A percentile compares a stretch with the other conserved stretches of the same genome.
Conservation (phyloP, 1,140 invertebrate species). For the Procambarus clarkii region DNA sequence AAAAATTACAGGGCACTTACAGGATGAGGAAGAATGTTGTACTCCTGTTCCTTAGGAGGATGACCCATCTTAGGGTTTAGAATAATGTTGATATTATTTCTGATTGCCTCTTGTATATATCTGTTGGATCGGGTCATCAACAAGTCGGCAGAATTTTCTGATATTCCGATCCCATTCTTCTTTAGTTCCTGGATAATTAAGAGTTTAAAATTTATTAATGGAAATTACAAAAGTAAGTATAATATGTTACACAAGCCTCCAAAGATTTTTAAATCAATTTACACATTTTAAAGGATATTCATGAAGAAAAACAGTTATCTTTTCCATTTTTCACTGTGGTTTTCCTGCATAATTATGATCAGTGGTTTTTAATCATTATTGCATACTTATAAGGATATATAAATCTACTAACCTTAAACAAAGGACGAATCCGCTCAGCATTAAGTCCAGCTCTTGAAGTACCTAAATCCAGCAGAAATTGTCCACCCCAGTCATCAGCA, state of each 20-base stretch:
- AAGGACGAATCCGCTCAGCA: conserved; percentile 22
- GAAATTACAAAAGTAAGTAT: too few relatives aligned
- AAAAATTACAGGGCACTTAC: conserved; percentile 9
- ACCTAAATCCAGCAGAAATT: conserved; percentile 28
- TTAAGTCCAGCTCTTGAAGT: conserved; percentile 29
- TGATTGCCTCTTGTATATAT: conserved; percentile 26
- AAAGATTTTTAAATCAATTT: too few relatives aligned
- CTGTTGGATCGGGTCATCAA: conserved; percentile 13
- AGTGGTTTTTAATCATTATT: too few relatives aligned
- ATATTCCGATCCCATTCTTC: conserved; percentile 20
- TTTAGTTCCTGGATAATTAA: conserved; percentile 25
- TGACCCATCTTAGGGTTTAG: background rate
- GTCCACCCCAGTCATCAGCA: conserved; percentile 13
- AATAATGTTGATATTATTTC: conserved; percentile 9
- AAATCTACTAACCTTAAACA: conserved; percentile 36
- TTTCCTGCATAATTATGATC: too few relatives aligned
- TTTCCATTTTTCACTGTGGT: too few relatives aligned
- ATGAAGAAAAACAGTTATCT: too few relatives aligned
- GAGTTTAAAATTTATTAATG: background rate
- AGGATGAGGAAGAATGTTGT: conserved; percentile 43
- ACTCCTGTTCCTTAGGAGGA: conserved; percentile 32
- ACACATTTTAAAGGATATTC: too few relatives aligned
- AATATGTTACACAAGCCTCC: too few relatives aligned
- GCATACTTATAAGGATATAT: too few relatives aligned
- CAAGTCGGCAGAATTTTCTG: conserved; percentile 29